Evolutionary conservation across 2,113 vertebrate genomes (phyloP).

Genomic region (Helogale parvula): DNA sequence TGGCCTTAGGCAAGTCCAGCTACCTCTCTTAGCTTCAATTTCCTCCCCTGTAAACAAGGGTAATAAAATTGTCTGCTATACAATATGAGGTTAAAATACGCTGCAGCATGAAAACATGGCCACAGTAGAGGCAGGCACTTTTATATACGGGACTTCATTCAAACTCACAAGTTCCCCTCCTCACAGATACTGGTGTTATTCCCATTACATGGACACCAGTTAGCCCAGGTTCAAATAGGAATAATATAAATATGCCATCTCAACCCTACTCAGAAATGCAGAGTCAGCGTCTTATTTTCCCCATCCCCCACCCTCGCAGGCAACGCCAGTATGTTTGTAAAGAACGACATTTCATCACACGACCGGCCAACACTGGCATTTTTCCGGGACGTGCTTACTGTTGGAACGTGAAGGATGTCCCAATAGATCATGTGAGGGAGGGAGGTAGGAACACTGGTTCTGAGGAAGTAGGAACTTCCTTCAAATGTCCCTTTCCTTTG

Average conservation of each 20-base stretch:
- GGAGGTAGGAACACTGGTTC: conserved; percentile 69
- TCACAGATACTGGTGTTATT: not conserved
- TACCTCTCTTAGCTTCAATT: not conserved
- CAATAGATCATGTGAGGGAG: conserved; percentile 64
- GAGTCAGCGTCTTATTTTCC: not conserved
- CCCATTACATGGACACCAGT: not conserved
- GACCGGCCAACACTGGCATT: not conserved
- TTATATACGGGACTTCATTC: not conserved
- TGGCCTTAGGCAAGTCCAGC: not conserved
- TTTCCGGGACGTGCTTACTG: conserved; percentile 53
- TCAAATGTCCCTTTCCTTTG: conserved; percentile 71
- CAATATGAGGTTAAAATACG: not conserved
- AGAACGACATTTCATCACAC: conserved; percentile 50
- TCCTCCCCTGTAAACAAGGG: not conserved
- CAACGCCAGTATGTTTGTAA: not conserved
- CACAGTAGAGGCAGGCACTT: not conserved
- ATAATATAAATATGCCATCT: not conserved
- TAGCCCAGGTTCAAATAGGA: not conserved
- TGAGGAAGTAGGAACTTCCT: conserved; percentile 80
- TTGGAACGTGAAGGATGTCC: conserved; percentile 71
- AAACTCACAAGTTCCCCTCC: not conserved
- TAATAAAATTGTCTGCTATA: not conserved
- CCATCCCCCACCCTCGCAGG: not conserved
- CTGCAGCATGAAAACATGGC: not conserved
- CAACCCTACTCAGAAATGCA: not conserved